Conservation (phyloP, 2,113 vertebrate genomes). For the Morone chrysops region DNA sequence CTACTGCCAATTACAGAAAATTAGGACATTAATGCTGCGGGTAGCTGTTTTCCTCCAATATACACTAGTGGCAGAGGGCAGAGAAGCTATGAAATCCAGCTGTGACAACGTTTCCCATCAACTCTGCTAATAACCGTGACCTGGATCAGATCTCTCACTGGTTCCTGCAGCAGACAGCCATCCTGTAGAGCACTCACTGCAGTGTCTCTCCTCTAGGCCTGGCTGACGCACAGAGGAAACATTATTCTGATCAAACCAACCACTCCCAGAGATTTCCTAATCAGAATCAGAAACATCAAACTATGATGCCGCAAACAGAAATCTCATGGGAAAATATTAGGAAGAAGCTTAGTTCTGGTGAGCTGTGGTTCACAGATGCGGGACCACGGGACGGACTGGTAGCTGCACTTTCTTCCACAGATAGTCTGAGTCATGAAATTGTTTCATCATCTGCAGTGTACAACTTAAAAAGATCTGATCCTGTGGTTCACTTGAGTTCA, state of each 20-base stretch:
- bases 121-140: conserved; percentile 56
- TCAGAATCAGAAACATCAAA: conserved; percentile 67
- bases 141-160: conserved; percentile 57
- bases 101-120: conserved; percentile 71
- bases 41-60: conserved; percentile 48
- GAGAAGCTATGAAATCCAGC: conserved; percentile 65
- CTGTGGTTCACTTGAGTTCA: background rate
- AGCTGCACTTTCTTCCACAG: conserved; percentile 15
- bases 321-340: conserved; percentile 39
- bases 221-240: conserved; percentile 58
- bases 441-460: background rate
- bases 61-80: conserved; percentile 40
- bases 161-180: conserved; percentile 46
- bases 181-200: conserved; percentile 24
- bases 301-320: conserved; percentile 44
- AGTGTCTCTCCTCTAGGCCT: conserved; percentile 42
- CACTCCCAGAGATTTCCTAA: conserved; percentile 44
- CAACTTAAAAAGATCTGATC: background rate
- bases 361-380: conserved; percentile 4
- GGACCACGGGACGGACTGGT: background rate
- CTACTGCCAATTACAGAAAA: conserved; percentile 60
- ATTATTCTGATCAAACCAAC: conserved; percentile 62
- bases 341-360: conserved; percentile 24
- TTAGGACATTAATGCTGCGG: conserved; percentile 53
- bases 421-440: background rate